These are phyloP conservation scores for Otis tarda DNA, from an alignment of 2,113 vertebrate species.

Conservation along the genomic window DNA sequence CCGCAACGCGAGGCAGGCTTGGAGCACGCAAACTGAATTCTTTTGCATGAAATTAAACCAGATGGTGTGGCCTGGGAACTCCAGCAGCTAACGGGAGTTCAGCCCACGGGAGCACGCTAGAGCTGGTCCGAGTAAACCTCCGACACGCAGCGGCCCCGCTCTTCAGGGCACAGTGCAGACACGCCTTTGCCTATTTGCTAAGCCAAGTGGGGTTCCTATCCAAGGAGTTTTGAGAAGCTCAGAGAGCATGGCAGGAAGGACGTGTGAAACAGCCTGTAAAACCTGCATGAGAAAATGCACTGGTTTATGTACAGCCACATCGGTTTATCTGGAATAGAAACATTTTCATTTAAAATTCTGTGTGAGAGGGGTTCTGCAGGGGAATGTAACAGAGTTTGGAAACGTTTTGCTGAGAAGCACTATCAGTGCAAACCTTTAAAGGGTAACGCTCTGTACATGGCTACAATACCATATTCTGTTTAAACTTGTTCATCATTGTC, in stretches of 20 bases:
- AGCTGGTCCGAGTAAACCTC: neutral
- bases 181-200: neutral
- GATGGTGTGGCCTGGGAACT: neutral
- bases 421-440: slow-evolving; percentile 19
- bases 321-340: neutral
- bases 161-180: neutral
- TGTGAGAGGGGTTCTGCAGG: neutral
- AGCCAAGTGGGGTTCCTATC: neutral
- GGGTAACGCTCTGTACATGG: slow-evolving; percentile 33
- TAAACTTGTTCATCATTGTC: slow-evolving; percentile 73
- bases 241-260: neutral
- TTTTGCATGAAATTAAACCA: neutral
- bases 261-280: neutral
- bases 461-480: slow-evolving; percentile 60
- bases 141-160: neutral
- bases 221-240: neutral
- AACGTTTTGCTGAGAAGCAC: neutral
- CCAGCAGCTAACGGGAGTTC: neutral
- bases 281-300: neutral
- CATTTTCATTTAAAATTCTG: neutral
- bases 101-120: neutral
- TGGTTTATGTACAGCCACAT: neutral
- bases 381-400: neutral
- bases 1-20: neutral
- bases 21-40: neutral